Evolutionary conservation across 2,888 invertebrate species (phyloP), one percentile per base, ranked within the genome.

Genomic region (Oxystoma pomonae): DNA sequence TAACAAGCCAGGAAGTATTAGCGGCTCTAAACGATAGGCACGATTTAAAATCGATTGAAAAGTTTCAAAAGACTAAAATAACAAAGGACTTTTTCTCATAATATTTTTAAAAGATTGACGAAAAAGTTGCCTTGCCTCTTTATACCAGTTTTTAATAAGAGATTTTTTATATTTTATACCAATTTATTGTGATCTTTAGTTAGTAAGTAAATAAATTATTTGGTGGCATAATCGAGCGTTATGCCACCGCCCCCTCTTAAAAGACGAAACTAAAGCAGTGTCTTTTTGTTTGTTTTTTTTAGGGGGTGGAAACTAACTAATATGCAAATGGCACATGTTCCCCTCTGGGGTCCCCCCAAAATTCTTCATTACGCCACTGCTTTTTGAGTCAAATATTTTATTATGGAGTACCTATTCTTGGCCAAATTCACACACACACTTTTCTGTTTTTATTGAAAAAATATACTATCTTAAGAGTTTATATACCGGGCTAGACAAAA

Each of bases 1-100:
- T 73, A 60, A 70, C 67, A 22, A 59, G 55, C 55, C 62, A 69
- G n/a, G 72, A 73, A 64, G 65, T 74, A 5, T 62, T 68, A 60
- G 62, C 64, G 56, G 74, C 70, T 16, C 64, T 75, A 21, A 68
- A 68, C 7, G 75, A 75, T 57, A 64, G 75, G 55, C 64, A 68
- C n/a, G 75, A 75, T 64, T 68, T 74, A 57, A 35, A 63, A 16
- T 63, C 68, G 0, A 69, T 75, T 50, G 63, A 58, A 53, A 63
- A 65, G 35, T 74, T 72, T 58, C 67, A 66, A 60, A 65, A 67
- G 21, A 68, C 67, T 52, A 71, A 71, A 64, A 67, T 67, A 49
- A 67, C 68, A 55, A 66, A 68, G 55, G 71, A 73, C 22, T 72
- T 70, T 66, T 73, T 73, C 67, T 69, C 68, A 22, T 71, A 68